Base-by-base conservation (phyloP, 2,797 vertebrate genomes). In the Otolemur crassicaudatus region DNA sequence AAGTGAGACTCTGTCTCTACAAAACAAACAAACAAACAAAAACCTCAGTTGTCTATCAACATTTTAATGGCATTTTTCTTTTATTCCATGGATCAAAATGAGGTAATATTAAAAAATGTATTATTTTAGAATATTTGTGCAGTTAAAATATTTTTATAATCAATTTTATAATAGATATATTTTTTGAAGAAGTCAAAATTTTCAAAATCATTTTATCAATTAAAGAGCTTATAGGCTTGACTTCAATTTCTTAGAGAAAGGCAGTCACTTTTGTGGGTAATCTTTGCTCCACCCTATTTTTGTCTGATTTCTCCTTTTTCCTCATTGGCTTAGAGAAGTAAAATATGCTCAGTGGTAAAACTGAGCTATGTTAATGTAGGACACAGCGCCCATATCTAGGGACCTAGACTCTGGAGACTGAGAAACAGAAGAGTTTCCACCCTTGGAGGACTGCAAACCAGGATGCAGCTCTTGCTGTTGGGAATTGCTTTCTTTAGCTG, bases 51-150 rank as follows among this genome's bases (percentile, higher is more conserved):
- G 40, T 40, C 5, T 40, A 40, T 40, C 40, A 40, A 40, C 40
- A 69, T 72, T 82, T 73, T 43, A 87, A 87, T 60, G 56, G 37
- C 77, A 46, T 75, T 86, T 88, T 79, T 86, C 53, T 90, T 89
- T n/a, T 43, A 84, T 27, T 56, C 20, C 34, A 4, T 75, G 20
- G 61, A 23, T 53, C 56, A 91, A 79, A 77, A 90, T 31, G 25
- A 72, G 14, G 19, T 25, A 43, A 61, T 67, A 69, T 82, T 4
- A 22, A 17, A 56, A 77, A 77, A 58, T 34, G 4, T 46, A 76
- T 31, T 89, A 46, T 77, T 89, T 88, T 77, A 72, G 0, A 69
- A n/a, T 61, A 69, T 4, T 56, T 82, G 53, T 46, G n/a, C 69
- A 88, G 81, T 86, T 76, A 69, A 79, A 67, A 70, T 25, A 70